Evolutionary conservation across 2,888 invertebrate genomes (phyloP).

Genomic region (Callinectes sapidus): DNA sequence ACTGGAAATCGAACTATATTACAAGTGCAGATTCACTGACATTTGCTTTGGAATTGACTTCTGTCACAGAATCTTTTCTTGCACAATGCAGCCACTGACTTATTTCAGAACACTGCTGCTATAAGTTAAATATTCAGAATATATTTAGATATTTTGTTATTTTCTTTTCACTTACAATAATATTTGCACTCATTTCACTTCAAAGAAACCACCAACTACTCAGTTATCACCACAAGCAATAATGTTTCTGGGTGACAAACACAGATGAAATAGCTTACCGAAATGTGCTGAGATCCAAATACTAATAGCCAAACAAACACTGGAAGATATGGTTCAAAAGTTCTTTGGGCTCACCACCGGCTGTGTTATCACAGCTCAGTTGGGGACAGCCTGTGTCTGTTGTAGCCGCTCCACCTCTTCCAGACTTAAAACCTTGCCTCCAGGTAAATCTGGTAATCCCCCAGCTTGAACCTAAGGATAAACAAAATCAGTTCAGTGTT

Average conservation of each 20-base stretch:
- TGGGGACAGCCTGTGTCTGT: slow-evolving; percentile 65
- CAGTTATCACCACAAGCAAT: background rate
- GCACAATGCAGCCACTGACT: slow-evolving; percentile 29
- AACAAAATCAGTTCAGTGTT: background rate
- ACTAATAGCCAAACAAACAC: slow-evolving; percentile 27
- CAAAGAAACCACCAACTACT: background rate
- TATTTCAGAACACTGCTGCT: slow-evolving; percentile 37
- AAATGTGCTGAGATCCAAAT: slow-evolving; percentile 45
- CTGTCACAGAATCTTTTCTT: background rate
- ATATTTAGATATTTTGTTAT: background rate
- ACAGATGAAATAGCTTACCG: background rate
- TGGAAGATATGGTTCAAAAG: slow-evolving; percentile 24
- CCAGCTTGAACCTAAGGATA: slow-evolving; percentile 67
- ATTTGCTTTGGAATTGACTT: background rate
- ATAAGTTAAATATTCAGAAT: background rate
- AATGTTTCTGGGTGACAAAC: slow-evolving; percentile 18
- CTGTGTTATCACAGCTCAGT: slow-evolving; percentile 23
- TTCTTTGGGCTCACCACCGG: slow-evolving; percentile 19
- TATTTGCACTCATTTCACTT: slow-evolving; percentile 37
- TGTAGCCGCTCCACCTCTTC: slow-evolving; percentile 71
- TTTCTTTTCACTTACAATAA: slow-evolving; percentile 32
- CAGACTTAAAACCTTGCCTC: slow-evolving; percentile 67
- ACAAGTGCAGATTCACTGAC: slow-evolving; percentile 39
- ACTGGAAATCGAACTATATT: slow-evolving; percentile 42
- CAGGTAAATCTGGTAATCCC: slow-evolving; percentile 67